These are phyloP conservation scores for Eolophus roseicapilla DNA, from an alignment of 2,113 vertebrate genomes.

Conservation along the genomic window DNA sequence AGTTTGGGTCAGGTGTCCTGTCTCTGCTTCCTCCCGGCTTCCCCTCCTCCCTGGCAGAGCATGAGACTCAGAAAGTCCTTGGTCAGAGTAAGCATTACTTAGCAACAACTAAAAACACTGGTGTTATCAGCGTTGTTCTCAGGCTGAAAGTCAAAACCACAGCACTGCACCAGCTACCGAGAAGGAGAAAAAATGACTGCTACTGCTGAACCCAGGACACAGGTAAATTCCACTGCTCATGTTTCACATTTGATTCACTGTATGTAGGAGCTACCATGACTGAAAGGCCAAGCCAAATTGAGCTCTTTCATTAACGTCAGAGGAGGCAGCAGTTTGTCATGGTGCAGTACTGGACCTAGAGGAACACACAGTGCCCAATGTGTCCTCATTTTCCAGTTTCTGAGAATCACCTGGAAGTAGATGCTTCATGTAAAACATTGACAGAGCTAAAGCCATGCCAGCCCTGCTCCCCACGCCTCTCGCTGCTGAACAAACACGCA, in stretches of 20 bases:
- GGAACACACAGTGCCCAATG: rapidly evolving
- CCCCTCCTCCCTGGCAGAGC: too few relatives aligned
- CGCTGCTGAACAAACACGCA: background rate
- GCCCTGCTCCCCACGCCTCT: background rate
- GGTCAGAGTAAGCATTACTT: too few relatives aligned
- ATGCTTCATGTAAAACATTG: constrained; percentile 9
- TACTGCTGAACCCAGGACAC: too few relatives aligned
- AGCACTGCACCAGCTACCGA: too few relatives aligned
- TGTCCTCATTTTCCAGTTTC: background rate
- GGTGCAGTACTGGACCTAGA: background rate
- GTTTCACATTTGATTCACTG: rapidly evolving
- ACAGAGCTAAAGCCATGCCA: background rate
- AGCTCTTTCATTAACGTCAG: background rate
- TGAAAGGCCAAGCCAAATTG: background rate
- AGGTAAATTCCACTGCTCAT: background rate
- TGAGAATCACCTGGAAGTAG: background rate
- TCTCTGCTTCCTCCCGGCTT: too few relatives aligned
- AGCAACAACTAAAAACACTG: too few relatives aligned
- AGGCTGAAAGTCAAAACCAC: too few relatives aligned
- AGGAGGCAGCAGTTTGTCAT: background rate
- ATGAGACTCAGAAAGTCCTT: too few relatives aligned
- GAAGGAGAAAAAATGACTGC: too few relatives aligned
- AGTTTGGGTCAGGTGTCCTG: too few relatives aligned
- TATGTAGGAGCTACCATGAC: rapidly evolving
- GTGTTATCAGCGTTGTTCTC: too few relatives aligned